Percentiles rank a stretch among this genome's conserved stretches.
Evolutionary conservation across 2,113 vertebrate genomes (phyloP).

Genomic region (Leptobrachium ailaonicum): DNA sequence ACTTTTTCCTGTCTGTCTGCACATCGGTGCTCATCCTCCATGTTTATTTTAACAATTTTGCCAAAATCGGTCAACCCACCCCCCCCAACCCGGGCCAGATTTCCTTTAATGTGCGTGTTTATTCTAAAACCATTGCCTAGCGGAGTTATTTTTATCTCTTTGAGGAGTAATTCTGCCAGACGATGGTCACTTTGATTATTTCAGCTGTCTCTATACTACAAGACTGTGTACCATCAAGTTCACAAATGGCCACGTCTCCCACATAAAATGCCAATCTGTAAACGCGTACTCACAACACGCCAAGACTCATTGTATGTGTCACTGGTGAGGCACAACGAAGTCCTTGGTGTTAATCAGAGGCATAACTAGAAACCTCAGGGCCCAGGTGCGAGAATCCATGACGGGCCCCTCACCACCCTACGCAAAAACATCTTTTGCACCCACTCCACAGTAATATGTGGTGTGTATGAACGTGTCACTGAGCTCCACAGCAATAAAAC

Average conservation of each 20-base stretch:
- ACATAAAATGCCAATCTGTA: too few species aligned
- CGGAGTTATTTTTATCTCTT: constrained; percentile 18
- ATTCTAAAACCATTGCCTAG: constrained; percentile 12
- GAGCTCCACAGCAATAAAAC: too few species aligned
- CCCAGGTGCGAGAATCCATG: too few species aligned
- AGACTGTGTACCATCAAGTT: constrained; percentile 1
- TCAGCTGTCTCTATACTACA: constrained; percentile 9
- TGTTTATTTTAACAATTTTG: constrained; percentile 31
- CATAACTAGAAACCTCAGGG: too few species aligned
- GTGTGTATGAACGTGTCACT: too few species aligned
- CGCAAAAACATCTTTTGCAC: too few species aligned
- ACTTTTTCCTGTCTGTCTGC: neutral
- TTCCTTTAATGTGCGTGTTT: neutral
- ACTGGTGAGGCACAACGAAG: too few species aligned
- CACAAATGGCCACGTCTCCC: neutral
- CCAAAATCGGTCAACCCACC: neutral
- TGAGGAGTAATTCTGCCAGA: neutral
- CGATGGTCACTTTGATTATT: neutral
- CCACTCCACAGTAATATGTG: too few species aligned
- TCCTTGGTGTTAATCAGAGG: too few species aligned
- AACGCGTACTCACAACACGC: too few species aligned
- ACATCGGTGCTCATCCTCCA: neutral
- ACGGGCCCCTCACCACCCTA: too few species aligned
- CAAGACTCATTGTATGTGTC: too few species aligned
- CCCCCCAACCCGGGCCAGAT: neutral